Percentiles rank a stretch among this genome's conserved stretches.
Conservation (phyloP, 2,113 vertebrate genomes). For the Pseudopodoces humilis region DNA sequence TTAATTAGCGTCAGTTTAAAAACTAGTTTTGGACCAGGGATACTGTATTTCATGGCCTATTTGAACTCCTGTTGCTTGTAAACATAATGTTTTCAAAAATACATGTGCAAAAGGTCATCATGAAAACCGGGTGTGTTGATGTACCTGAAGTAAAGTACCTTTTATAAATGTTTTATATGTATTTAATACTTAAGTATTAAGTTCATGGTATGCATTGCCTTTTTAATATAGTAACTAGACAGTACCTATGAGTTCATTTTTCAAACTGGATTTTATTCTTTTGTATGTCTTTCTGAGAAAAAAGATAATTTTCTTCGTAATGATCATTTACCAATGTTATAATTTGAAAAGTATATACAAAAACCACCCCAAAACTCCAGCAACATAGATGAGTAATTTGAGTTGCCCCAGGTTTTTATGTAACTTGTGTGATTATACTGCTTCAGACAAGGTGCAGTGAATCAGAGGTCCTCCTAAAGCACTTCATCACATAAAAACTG, state of each 20-base stretch:
- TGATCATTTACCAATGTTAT: background rate
- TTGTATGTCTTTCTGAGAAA: background rate
- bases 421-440: slow-evolving; percentile 44
- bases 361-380: background rate
- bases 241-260: background rate
- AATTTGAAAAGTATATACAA: background rate
- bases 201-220: background rate
- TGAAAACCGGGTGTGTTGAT: background rate
- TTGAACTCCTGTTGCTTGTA: background rate
- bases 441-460: slow-evolving; percentile 35
- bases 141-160: background rate
- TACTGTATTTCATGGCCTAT: background rate
- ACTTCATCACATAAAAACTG: slow-evolving; percentile 74
- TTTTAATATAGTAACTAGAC: background rate
- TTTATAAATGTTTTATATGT: background rate
- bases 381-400: slow-evolving; percentile 40
- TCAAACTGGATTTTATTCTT: background rate
- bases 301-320: background rate
- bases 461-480: slow-evolving; percentile 60
- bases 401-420: slow-evolving; percentile 54
- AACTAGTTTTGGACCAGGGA: background rate
- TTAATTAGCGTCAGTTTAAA: slow-evolving; percentile 35
- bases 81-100: background rate
- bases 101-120: background rate
- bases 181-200: background rate